Conservation (phyloP, 2,113 vertebrate genomes). For the human region DNA sequence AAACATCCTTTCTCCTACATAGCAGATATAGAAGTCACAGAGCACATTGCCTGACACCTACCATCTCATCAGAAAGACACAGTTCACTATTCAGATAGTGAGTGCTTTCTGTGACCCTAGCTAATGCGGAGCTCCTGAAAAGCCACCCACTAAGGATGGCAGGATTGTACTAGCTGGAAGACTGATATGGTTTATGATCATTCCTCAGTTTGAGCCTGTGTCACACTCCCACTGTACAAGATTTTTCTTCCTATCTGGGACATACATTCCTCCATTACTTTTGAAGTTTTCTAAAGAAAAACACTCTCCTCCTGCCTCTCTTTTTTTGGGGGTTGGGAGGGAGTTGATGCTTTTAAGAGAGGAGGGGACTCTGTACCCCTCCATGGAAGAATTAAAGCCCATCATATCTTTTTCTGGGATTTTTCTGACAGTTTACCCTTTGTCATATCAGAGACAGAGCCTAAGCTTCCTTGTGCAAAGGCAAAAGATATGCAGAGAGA, state of each 20-base stretch:
- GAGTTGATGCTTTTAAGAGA: background rate
- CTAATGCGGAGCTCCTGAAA: background rate
- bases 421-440: conserved; percentile 50
- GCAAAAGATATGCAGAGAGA: background rate
- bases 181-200: background rate
- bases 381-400: conserved; percentile 38
- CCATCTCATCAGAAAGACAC: background rate
- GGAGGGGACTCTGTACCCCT: background rate
- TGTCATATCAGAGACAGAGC: background rate
- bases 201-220: background rate
- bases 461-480: background rate
- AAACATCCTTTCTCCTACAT: background rate
- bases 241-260: conserved; percentile 12
- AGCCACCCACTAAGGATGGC: background rate
- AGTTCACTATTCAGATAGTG: background rate
- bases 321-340: accelerated
- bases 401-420: conserved; percentile 29
- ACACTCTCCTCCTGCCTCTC: background rate
- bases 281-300: conserved; percentile 30
- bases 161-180: background rate
- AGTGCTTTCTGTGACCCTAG: background rate
- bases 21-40: background rate
- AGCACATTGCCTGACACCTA: background rate
- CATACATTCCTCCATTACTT: background rate
- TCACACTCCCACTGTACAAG: background rate